Base-by-base conservation (phyloP, 2,888 invertebrate species). In the Harmothoe impar region DNA sequence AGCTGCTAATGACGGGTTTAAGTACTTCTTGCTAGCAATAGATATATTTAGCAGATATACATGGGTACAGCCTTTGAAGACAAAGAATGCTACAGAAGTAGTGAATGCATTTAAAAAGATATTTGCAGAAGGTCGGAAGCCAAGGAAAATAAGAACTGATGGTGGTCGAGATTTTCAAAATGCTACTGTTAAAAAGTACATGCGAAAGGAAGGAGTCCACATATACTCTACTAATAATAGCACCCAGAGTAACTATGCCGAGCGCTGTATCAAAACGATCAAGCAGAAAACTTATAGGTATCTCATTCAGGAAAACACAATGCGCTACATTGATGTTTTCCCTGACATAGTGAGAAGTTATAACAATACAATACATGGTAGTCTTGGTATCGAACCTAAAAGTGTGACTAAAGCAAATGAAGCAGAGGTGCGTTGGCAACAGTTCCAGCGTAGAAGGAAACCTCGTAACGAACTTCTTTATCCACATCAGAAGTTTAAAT, bases 51-150 rank as follows among this genome's bases (percentile, higher is more conserved):
- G 68, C 17, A 12, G 89, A 3, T 90, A 56, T 62, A 29, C 56
- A 0, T 90, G 85, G 85, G 68, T 52, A 12, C 25, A 25, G 1
- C 90, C 90, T 10, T 25, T 90, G 31, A 90, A 86, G 31, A 90
- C 84, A 20, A 56, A 78, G 29, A 0, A 5, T 29, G 52, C 62
- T 0, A 31, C 85, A 10, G 90, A 90, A 51, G 54, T 90, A 29
- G 62, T 62, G 31, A 62, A 85, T 5, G 90, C 85, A 0, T 3
- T 90, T 7, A 23, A 33, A 12, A 5, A 29, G 0, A 72, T 89
- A 23, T 72, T 89, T 12, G 23, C 3, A 10, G 72, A 89, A 35
- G 89, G 89, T 72, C 31, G 89, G 3, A 0, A 89, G 33, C 89
- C 89, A 0, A 29, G 15, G 17, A 10, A 5, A 1, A 0, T 89